Evolutionary conservation across 2,888 invertebrate species (phyloP).

Genomic region (Synergus itoensis): DNA sequence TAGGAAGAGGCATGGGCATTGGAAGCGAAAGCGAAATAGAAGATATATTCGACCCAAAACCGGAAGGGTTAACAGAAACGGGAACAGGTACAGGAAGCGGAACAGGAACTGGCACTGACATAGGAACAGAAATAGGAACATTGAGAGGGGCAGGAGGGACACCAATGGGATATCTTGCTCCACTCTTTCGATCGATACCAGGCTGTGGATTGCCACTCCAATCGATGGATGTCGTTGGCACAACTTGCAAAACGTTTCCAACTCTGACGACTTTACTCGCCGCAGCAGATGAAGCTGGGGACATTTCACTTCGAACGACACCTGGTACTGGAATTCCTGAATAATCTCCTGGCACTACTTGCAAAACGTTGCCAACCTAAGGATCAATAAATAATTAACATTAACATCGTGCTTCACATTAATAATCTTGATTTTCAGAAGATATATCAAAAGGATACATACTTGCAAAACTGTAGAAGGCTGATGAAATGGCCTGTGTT

Average conservation of each 20-base stretch:
- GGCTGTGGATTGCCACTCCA: conserved; percentile 62
- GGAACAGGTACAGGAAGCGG: conserved; percentile 58
- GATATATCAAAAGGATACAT: conserved; percentile 9
- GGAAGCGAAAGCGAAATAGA: conserved; percentile 61
- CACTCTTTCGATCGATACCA: conserved; percentile 15
- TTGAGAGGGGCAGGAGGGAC: conserved; percentile 18
- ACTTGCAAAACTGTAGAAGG: conserved; percentile 73
- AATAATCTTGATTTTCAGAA: not conserved
- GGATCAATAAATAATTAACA: conserved; percentile 63
- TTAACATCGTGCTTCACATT: not conserved
- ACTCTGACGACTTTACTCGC: conserved; percentile 73
- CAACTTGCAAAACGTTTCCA: conserved; percentile 75
- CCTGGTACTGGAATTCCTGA: conserved; percentile 47
- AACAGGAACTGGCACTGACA: not conserved
- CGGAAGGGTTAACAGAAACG: conserved; percentile 51
- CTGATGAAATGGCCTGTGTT: conserved; percentile 68
- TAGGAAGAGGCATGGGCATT: conserved; percentile 55
- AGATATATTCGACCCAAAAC: conserved; percentile 10
- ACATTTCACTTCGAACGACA: conserved; percentile 43
- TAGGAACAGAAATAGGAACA: conserved; percentile 11
- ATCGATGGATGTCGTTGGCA: conserved; percentile 72
- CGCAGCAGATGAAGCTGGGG: conserved; percentile 51
- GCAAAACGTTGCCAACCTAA: conserved; percentile 82
- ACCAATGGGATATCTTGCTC: conserved; percentile 40
- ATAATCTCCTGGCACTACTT: conserved; percentile 81